phyloP scores from a whole-genome alignment of 2,888 invertebrate species.

The Liposcelis brunnea region DNA sequence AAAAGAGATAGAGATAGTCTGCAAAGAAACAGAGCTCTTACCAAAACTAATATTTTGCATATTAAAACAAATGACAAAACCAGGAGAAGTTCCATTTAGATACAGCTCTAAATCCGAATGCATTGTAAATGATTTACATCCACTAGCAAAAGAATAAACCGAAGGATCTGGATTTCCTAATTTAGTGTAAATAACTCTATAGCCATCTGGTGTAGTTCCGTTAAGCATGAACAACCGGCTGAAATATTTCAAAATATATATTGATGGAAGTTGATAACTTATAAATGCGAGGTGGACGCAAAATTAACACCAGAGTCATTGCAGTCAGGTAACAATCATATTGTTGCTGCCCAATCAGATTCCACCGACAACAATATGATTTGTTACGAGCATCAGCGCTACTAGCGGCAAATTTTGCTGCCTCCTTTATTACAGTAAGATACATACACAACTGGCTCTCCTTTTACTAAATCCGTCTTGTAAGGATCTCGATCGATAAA shows the following conservation, averaged over 20 bases:
- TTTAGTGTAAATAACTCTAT: background rate
- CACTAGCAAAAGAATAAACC: background rate
- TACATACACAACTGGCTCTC: background rate
- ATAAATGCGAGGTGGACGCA: too few species aligned
- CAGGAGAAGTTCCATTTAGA: background rate
- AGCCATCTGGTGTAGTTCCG: background rate
- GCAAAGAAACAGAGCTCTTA: too few species aligned
- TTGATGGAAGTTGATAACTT: too few species aligned
- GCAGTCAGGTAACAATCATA: too few species aligned
- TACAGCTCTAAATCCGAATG: background rate
- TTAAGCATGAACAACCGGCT: background rate
- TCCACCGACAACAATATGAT: too few species aligned
- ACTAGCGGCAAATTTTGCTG: too few species aligned
- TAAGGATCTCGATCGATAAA: constrained; percentile 12
- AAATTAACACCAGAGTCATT: too few species aligned
- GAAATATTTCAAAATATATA: too few species aligned
- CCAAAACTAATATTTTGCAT: constrained; percentile 1
- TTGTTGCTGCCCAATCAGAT: too few species aligned
- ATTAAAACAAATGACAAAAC: constrained; percentile 5
- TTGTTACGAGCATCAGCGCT: too few species aligned
- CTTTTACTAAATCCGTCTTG: background rate
- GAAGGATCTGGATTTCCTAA: background rate
- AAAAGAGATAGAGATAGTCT: too few species aligned
- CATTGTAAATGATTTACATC: background rate
- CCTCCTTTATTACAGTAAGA: too few species aligned